phyloP scores from a whole-genome alignment of 2,797 vertebrate species.

The Pelochelys cantorii region DNA sequence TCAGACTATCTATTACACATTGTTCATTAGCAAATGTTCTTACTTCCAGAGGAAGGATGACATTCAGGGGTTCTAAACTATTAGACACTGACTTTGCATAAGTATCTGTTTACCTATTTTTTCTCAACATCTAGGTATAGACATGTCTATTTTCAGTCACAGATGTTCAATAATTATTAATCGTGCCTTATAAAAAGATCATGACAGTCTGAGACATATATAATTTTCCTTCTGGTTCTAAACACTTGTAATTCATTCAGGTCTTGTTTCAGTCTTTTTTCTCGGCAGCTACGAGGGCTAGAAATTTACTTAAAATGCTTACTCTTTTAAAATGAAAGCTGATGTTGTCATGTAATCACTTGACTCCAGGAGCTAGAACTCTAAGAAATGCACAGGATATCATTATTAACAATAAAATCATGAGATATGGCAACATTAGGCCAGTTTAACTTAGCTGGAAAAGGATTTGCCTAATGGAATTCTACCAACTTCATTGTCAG shows the following conservation, averaged over 20 bases:
- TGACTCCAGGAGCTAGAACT: not conserved
- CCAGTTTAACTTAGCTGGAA: not conserved
- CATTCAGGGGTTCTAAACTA: conserved; percentile 6
- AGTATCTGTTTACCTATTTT: conserved; percentile 25
- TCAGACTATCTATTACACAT: conserved; percentile 42
- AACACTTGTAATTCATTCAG: not conserved
- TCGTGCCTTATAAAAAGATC: not conserved
- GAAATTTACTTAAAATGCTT: not conserved
- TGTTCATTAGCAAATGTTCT: conserved; percentile 42
- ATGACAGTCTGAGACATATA: not conserved
- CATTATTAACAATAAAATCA: not conserved
- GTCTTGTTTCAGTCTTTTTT: not conserved
- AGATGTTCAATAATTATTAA: not conserved
- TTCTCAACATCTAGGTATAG: conserved; percentile 14
- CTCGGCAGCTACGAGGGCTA: too few relatives aligned
- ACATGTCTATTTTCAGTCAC: not conserved
- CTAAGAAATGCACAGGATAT: not conserved
- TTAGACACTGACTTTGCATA: not conserved
- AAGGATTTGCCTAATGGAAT: too few relatives aligned
- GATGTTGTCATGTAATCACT: not conserved
- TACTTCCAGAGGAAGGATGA: not conserved
- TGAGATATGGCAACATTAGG: not conserved
- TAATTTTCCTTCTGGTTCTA: not conserved
- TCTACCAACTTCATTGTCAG: too few relatives aligned
- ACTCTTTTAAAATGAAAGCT: too few relatives aligned